Conservation (phyloP, 2,797 vertebrate species). For the Lepilemur ruficaudatus region DNA sequence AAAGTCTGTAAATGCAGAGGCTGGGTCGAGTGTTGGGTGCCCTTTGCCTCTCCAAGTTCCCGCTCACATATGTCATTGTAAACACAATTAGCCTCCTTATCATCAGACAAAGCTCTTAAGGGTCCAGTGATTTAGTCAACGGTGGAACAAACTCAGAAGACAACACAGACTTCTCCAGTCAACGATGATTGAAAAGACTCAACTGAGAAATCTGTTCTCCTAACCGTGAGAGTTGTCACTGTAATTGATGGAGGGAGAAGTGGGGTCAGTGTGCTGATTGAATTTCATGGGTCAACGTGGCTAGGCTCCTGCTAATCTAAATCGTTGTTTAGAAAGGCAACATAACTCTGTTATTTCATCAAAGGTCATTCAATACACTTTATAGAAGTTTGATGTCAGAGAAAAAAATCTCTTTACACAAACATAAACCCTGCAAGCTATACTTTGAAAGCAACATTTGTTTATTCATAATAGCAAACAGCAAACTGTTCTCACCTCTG, state of each 20-base stretch:
- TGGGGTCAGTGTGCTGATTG: rapidly evolving
- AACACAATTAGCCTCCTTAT: not conserved
- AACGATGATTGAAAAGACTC: not conserved
- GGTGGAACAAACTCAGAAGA: not conserved
- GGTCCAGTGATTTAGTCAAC: rapidly evolving
- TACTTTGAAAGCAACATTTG: not conserved
- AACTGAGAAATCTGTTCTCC: not conserved
- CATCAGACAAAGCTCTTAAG: not conserved
- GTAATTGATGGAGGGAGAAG: not conserved
- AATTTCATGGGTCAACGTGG: not conserved
- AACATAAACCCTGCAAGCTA: not conserved
- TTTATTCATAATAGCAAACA: not conserved
- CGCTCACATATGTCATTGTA: not conserved
- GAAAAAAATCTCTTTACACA: not conserved
- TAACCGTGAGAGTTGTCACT: not conserved
- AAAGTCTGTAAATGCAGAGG: rapidly evolving
- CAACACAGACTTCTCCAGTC: not conserved
- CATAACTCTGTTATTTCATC: not conserved
- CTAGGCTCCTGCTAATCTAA: not conserved
- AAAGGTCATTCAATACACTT: not conserved
- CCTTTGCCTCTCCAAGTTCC: rapidly evolving
- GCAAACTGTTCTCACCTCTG: not conserved
- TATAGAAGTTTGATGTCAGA: not conserved
- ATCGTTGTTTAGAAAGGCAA: not conserved
- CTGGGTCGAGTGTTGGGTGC: not conserved